Evolutionary conservation across 2,888 invertebrate species (phyloP).

Genomic region (Abscondita cerata): DNA sequence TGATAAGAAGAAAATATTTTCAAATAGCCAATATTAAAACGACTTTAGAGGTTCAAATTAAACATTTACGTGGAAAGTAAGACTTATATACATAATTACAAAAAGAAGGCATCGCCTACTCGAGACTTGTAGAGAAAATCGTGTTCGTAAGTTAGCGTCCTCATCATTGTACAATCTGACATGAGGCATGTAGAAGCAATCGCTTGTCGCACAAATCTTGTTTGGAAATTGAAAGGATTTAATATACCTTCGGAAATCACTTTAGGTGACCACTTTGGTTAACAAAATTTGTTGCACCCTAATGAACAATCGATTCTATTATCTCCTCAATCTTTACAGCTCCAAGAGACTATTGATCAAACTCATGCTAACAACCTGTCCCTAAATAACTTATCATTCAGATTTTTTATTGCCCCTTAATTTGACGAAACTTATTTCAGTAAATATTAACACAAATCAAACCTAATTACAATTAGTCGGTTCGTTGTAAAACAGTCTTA

Average conservation of each 20-base stretch:
- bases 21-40: constrained; percentile 6
- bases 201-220: constrained; percentile 23
- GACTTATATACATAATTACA: constrained; percentile 38
- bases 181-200: constrained; percentile 30
- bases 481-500: constrained; percentile 23
- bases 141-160: constrained; percentile 39
- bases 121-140: constrained; percentile 32
- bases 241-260: not conserved
- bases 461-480: constrained; percentile 32
- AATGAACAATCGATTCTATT: constrained; percentile 33
- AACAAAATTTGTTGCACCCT: constrained; percentile 1
- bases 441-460: constrained; percentile 14
- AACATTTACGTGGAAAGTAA: not conserved
- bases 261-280: not conserved
- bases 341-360: constrained; percentile 40
- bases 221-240: constrained; percentile 19
- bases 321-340: constrained; percentile 29
- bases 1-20: constrained; percentile 21
- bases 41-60: constrained; percentile 12
- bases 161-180: constrained; percentile 39
- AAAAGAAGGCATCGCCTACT: constrained; percentile 39
- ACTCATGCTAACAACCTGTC: constrained; percentile 17
- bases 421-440: no score
- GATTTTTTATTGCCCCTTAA: no score
- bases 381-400: constrained; percentile 8